A percentile compares a stretch with the other conserved stretches of the same genome.
Evolutionary conservation across 2,113 vertebrate species (phyloP).

Genomic region (Ranitomeya variabilis): DNA sequence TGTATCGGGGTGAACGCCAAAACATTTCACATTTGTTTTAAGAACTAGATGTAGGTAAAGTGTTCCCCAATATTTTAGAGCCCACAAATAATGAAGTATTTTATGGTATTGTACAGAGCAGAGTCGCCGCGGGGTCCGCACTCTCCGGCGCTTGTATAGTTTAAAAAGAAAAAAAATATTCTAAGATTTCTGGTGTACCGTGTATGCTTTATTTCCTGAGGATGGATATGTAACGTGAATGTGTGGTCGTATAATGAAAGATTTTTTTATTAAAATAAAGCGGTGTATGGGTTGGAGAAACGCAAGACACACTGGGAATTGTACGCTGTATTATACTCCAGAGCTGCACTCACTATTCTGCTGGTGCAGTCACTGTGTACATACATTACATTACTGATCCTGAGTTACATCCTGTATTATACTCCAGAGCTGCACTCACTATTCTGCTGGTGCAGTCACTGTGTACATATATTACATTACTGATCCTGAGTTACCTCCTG

Average conservation of each 20-base stretch:
- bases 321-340: background rate
- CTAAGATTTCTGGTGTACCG: background rate
- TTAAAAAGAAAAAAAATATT: conserved; percentile 16
- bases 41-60: conserved; percentile 71
- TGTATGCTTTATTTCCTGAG: background rate
- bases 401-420: too few relatives aligned
- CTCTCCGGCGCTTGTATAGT: background rate
- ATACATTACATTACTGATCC: too few relatives aligned
- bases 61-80: conserved; percentile 74
- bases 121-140: background rate
- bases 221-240: background rate
- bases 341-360: background rate
- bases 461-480: too few relatives aligned
- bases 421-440: too few relatives aligned
- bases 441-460: too few relatives aligned
- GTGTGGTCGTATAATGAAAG: background rate
- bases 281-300: background rate
- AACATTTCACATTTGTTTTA: conserved; percentile 74
- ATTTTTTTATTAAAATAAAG: background rate
- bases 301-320: background rate
- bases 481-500: too few relatives aligned
- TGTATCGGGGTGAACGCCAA: conserved; percentile 78
- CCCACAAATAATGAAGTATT: conserved; percentile 79
- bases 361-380: too few relatives aligned
- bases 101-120: conserved; percentile 80